phyloP scores from a whole-genome alignment of 2,888 invertebrate genomes.

The Ganaspis brasiliensis region DNA sequence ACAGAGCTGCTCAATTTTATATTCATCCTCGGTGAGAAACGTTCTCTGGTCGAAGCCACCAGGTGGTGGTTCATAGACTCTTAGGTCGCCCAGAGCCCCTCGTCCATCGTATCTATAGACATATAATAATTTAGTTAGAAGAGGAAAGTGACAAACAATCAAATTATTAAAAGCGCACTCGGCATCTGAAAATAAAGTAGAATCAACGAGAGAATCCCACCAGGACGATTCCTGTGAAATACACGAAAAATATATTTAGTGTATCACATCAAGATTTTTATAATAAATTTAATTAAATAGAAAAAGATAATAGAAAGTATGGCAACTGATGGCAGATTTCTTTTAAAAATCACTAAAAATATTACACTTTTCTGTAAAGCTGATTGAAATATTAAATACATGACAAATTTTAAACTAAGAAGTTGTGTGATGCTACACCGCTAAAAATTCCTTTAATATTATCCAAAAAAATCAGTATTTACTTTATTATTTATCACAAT shows the following conservation, averaged over 20 bases:
- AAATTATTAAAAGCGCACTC: slow-evolving; percentile 55
- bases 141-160: slow-evolving; percentile 55
- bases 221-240: slow-evolving; percentile 68
- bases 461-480: neutral
- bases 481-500: neutral
- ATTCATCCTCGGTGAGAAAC: slow-evolving; percentile 87
- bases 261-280: slow-evolving; percentile 1
- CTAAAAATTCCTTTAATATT: slow-evolving; percentile 6
- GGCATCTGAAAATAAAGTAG: slow-evolving; percentile 69
- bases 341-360: neutral
- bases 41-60: slow-evolving; percentile 86
- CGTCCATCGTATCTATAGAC: slow-evolving; percentile 94
- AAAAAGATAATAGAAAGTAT: slow-evolving; percentile 25
- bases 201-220: slow-evolving; percentile 64
- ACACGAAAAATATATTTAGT: slow-evolving; percentile 60
- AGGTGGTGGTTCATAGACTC: slow-evolving; percentile 89
- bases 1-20: slow-evolving; percentile 93
- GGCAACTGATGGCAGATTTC: slow-evolving; percentile 29
- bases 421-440: neutral
- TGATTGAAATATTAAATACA: neutral
- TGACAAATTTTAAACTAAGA: neutral
- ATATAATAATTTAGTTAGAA: slow-evolving; percentile 70
- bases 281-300: slow-evolving; percentile 1
- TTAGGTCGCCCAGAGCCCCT: slow-evolving; percentile 93
- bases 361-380: neutral